Evolutionary conservation across 2,888 invertebrate genomes (phyloP).

Genomic region (Vanessa cardui): DNA sequence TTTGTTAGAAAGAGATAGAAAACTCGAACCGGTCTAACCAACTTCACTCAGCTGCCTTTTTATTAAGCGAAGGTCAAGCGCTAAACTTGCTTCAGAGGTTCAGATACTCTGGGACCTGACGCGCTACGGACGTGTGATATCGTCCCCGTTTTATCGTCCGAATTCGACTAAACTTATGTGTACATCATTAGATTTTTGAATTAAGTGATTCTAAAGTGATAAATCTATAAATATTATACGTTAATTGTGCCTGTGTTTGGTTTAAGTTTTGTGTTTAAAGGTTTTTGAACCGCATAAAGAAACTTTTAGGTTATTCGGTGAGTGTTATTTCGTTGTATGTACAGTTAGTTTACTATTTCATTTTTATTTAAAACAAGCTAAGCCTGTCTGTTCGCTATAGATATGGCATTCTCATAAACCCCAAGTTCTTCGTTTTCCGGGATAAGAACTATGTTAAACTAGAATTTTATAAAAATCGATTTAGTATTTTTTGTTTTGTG

Average conservation of each 20-base stretch:
- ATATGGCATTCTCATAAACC: not conserved
- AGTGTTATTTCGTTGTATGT: slow-evolving; percentile 44
- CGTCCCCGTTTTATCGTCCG: slow-evolving; percentile 50
- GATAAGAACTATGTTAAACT: too few relatives aligned
- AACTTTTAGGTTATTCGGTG: slow-evolving; percentile 54
- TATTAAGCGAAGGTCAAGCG: slow-evolving; percentile 72
- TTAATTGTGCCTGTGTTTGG: slow-evolving; percentile 55
- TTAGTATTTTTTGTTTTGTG: too few relatives aligned
- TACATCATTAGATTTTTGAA: slow-evolving; percentile 28
- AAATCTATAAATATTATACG: slow-evolving; percentile 34
- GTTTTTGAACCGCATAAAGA: slow-evolving; percentile 57
- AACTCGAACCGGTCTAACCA: slow-evolving; percentile 70
- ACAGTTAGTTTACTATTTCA: slow-evolving; percentile 28
- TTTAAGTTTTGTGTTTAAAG: slow-evolving; percentile 51
- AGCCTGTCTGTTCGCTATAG: not conserved
- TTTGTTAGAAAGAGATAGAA: slow-evolving; percentile 43
- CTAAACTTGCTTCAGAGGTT: slow-evolving; percentile 42
- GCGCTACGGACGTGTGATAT: slow-evolving; percentile 48
- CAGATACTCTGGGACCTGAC: slow-evolving; percentile 55
- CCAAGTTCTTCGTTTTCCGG: not conserved
- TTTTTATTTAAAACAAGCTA: slow-evolving; percentile 9
- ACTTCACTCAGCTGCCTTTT: slow-evolving; percentile 69
- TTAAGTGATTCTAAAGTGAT: slow-evolving; percentile 42
- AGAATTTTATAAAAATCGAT: too few relatives aligned
- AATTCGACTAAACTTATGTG: slow-evolving; percentile 45